Conservation (phyloP, 2,888 invertebrate genomes). For the Microplitis manilae region DNA sequence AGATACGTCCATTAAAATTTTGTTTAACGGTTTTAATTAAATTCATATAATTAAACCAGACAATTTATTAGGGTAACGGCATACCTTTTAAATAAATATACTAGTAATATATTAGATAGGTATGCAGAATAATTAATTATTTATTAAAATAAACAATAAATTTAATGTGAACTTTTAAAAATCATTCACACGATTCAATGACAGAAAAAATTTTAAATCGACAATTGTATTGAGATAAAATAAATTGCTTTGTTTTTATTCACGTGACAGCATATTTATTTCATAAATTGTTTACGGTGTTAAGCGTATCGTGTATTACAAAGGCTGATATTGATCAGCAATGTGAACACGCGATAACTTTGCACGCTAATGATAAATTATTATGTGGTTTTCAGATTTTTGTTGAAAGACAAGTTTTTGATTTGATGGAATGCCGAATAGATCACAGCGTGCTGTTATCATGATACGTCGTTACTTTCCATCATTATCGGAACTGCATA, state of each 20-base stretch:
- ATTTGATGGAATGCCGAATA: not conserved
- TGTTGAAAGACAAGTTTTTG: not conserved
- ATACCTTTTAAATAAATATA: too few relatives aligned
- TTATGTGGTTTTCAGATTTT: not conserved
- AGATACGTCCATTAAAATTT: too few relatives aligned
- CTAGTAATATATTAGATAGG: too few relatives aligned
- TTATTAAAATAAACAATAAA: too few relatives aligned
- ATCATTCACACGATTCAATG: not conserved
- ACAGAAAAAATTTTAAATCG: not conserved
- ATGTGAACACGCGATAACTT: not conserved
- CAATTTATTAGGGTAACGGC: too few relatives aligned
- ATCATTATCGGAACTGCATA: slow-evolving; percentile 42
- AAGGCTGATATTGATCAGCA: not conserved
- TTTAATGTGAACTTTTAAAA: not conserved
- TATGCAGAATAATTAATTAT: too few relatives aligned
- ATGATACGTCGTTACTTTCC: slow-evolving; percentile 49
- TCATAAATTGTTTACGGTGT: not conserved
- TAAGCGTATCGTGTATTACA: not conserved
- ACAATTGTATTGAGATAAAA: not conserved
- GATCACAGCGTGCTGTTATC: too few relatives aligned
- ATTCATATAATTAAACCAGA: too few relatives aligned
- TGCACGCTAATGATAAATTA: not conserved
- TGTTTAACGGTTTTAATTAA: too few relatives aligned
- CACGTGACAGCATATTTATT: not conserved
- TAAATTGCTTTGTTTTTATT: not conserved